Base-by-base conservation (phyloP, 2,113 vertebrate genomes). In the Microcebus lehilahytsara region DNA sequence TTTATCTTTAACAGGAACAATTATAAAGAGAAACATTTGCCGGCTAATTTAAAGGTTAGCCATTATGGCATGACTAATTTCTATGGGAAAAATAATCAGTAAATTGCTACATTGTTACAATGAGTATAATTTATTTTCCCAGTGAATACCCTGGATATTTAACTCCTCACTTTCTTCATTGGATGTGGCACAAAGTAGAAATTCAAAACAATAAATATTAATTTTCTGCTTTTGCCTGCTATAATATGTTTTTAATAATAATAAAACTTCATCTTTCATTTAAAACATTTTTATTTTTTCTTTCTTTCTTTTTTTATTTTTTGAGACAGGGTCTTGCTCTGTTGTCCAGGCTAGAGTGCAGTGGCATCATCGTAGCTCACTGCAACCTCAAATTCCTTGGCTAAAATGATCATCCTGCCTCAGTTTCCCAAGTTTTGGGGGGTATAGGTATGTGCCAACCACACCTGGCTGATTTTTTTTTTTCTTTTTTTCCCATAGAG, bases 21-120 rank as follows among this genome's bases (percentile, higher is more conserved):
- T 97, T 97, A 96, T 71, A 90, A 93, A 97, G 93, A 96, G 69
- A 97, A 97, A 93, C 84, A 93, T 93, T 97, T 96, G 75, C 67
- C 67, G 89, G 53, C 32, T 85, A 96, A 97, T 92, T 95, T 96
- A 94, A 95, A 96, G 71, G 83, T 95, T 95, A 85, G 93, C 71
- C 64, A 94, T 9, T 80, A 56, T 95, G 96, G 85, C 93, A 96
- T 85, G 96, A 95, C 79, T 96, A 95, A 96, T 87, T 56, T 87
- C 84, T 85, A 42, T 5, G 23, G 46, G 42, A 91, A 95, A 95
- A 96, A 96, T 46, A 93, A 96, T 90, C 71, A 95, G 53, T 42
- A 86, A 97, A 95, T 95, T 85, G 79, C 71, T 95, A 84, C 58
- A 56, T n/a, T 90, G 89, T 91, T 87, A 42, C 17, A 60, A 88